Percentiles rank a stretch among this genome's conserved stretches.
phyloP scores from a whole-genome alignment of 2,113 vertebrate genomes.

The Alethe diademata region DNA sequence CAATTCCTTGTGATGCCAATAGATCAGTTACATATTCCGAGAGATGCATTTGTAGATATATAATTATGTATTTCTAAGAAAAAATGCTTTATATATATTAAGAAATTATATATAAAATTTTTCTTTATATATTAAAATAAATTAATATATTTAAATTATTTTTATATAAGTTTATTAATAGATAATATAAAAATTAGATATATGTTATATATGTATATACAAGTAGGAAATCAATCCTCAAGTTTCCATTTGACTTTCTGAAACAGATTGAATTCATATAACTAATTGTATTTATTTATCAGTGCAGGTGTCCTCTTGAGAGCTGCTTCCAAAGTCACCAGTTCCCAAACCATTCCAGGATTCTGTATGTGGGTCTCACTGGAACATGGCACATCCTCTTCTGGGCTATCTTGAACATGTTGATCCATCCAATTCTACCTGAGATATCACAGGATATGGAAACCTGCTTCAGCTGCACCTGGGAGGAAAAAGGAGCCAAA shows the following conservation, averaged over 20 bases:
- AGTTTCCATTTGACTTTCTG: background rate
- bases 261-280: background rate
- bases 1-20: background rate
- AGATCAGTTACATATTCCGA: background rate
- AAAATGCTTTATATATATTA: background rate
- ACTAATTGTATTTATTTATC: background rate
- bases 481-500: background rate
- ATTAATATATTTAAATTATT: background rate
- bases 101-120: background rate
- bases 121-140: background rate
- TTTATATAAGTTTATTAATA: background rate
- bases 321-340: background rate
- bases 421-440: background rate
- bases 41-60: background rate
- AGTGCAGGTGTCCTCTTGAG: background rate
- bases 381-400: background rate
- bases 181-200: too few relatives aligned
- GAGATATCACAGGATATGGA: background rate
- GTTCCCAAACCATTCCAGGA: background rate
- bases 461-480: background rate
- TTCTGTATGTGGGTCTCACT: accelerated
- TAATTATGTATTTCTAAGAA: background rate
- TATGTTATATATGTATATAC: background rate
- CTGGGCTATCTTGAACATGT: accelerated
- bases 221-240: background rate